Evolutionary conservation across 2,113 vertebrate genomes (phyloP), one percentile per base, ranked within the genome.

Genomic region (Serilophus lunatus): DNA sequence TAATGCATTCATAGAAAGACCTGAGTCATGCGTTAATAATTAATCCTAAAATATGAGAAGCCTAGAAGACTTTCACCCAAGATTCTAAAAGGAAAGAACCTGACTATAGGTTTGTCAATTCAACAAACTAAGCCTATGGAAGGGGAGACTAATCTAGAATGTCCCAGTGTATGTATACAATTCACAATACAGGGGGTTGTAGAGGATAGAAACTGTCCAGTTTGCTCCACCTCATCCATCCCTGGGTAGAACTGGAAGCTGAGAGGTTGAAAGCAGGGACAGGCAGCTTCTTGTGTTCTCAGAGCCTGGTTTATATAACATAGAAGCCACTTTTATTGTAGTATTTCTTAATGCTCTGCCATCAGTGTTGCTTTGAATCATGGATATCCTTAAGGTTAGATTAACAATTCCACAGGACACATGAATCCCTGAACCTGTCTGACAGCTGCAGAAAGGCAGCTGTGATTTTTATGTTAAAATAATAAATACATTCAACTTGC

Each of bases 21-120:
- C 25, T 28, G 36, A 79, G 31, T 82, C 44, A 33, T 84, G 26
- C 13, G 61, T 93, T 92, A 96, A 90, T 91, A 28, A 69, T 88
- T 90, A 88, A 94, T 40, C 66, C 11, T 79, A 13, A 79, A 44
- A 56, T 56, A 28, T 9, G 12, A 65, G 69, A 78, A 68, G 15
- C 76, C 57, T 80, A 35, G 61, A 72, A 85, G 80, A 82, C 45
- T 90, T 91, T 92, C 31, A 65, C 66, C 19, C 24, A 11, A 79
- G 65, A 31, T 29, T 1, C 2, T 75, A 18, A 33, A 78, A 87
- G 40, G 44, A 57, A 82, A 64, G 42, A 61, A 82, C 16, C 18
- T 29, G 20, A 66, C 24, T 64, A 7, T 25, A 26, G 23, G 25
- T 50, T 86, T 74, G 36, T 47, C 3, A 3, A 23, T 29, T 35